Percentiles rank a stretch among this genome's conserved stretches.
phyloP scores from a whole-genome alignment of 1,140 invertebrate genomes.

The Steinernema khuongi region DNA sequence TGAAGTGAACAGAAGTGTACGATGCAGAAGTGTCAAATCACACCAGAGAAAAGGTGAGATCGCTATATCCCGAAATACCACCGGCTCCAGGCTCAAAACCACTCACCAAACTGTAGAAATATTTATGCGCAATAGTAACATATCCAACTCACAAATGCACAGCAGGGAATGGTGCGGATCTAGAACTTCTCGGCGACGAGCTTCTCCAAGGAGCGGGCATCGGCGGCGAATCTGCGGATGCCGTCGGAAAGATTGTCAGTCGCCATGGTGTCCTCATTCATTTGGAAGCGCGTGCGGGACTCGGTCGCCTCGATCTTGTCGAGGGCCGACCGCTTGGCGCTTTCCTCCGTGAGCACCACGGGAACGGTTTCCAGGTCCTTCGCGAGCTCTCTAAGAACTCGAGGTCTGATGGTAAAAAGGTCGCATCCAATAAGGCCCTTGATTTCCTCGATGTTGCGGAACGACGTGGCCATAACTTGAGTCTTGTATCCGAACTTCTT shows the following conservation, averaged over 20 bases:
- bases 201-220: slow-evolving; percentile 64
- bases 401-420: slow-evolving; percentile 78
- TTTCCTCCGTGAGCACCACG: slow-evolving; percentile 42
- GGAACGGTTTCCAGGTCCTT: slow-evolving; percentile 46
- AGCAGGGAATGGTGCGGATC: too few species aligned
- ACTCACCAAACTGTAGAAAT: too few species aligned
- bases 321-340: not conserved
- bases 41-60: too few species aligned
- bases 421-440: slow-evolving; percentile 91
- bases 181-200: slow-evolving; percentile 41
- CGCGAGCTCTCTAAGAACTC: slow-evolving; percentile 49
- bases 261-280: slow-evolving; percentile 98
- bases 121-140: too few species aligned
- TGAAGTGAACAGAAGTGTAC: too few species aligned
- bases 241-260: slow-evolving; percentile 91
- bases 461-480: slow-evolving; percentile 97
- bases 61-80: too few species aligned
- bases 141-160: too few species aligned
- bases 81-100: too few species aligned
- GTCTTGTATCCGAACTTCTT: slow-evolving; percentile 96
- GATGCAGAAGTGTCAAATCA: too few species aligned
- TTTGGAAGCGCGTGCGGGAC: slow-evolving; percentile 46
- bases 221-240: slow-evolving; percentile 91
- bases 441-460: slow-evolving; percentile 88
- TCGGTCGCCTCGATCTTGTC: not conserved